Evolutionary conservation across 2,797 vertebrate genomes (phyloP).

Genomic region (Parauchenoglanis punctatus): DNA sequence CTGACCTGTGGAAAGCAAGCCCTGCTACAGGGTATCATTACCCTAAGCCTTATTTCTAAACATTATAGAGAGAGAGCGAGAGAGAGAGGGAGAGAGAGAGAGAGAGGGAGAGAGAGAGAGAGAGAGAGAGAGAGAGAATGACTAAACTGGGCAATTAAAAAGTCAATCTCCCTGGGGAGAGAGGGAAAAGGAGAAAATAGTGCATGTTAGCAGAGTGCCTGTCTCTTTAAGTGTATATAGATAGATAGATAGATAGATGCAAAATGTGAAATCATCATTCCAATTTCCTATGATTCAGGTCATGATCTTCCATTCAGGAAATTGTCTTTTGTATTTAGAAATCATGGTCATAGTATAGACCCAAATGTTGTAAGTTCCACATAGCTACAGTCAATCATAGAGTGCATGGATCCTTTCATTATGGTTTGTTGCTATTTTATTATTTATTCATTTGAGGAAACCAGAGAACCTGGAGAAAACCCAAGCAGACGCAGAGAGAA

Average conservation of each 20-base stretch:
- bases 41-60: conserved; percentile 32
- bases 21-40: not conserved
- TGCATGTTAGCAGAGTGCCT: not conserved
- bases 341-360: not conserved
- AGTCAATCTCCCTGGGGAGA: conserved; percentile 21
- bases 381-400: too few relatives aligned
- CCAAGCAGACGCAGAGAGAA: not conserved
- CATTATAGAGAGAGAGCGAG: not conserved
- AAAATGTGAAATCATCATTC: not conserved
- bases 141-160: conserved; percentile 49
- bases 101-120: conserved; percentile 43
- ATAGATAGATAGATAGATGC: conserved; percentile 39
- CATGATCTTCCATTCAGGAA: too few relatives aligned
- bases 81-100: conserved; percentile 31
- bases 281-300: too few relatives aligned
- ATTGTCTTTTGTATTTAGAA: too few relatives aligned
- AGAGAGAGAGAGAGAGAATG: conserved; percentile 42
- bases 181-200: conserved; percentile 7
- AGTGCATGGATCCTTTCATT: not conserved
- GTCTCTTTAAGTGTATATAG: conserved; percentile 14
- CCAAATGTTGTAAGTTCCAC: not conserved
- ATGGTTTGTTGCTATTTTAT: not conserved
- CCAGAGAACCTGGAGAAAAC: not conserved
- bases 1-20: not conserved
- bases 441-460: not conserved